Percentiles rank a stretch among this genome's conserved stretches.
Evolutionary conservation across 1,140 invertebrate genomes (phyloP).

Genomic region (Chrysoperla carnea): DNA sequence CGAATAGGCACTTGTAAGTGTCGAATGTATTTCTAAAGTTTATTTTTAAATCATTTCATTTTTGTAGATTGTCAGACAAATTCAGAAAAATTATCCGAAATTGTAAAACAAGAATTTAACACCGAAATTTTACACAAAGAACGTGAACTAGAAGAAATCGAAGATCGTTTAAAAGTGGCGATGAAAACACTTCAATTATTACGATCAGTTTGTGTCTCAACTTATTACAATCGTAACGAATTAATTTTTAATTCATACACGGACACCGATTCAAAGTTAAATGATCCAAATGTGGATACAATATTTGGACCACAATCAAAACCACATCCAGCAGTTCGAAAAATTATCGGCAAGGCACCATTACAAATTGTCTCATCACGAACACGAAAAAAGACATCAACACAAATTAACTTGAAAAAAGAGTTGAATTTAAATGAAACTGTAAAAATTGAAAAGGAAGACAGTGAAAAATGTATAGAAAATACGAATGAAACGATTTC

Average conservation of each 20-base stretch:
- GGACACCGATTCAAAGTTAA: conserved; percentile 15
- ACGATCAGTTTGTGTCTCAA: conserved; percentile 43
- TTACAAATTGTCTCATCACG: conserved; percentile 20
- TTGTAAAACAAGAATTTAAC: conserved; percentile 31
- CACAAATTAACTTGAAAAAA: conserved; percentile 16
- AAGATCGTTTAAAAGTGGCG: conserved; percentile 37
- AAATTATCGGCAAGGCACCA: conserved; percentile 38
- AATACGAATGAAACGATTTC: not conserved
- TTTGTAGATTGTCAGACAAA: too few relatives aligned
- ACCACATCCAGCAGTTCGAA: conserved; percentile 55
- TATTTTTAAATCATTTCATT: too few relatives aligned
- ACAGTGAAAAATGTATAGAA: conserved; percentile 1
- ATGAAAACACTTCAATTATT: conserved; percentile 49
- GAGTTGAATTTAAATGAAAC: conserved; percentile 1
- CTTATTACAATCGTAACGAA: conserved; percentile 49
- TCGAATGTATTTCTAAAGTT: too few relatives aligned
- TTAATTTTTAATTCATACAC: conserved; percentile 16
- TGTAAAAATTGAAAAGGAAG: not conserved
- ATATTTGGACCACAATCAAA: not conserved
- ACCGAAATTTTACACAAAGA: conserved; percentile 32
- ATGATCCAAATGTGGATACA: conserved; percentile 2
- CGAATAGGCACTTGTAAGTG: too few relatives aligned
- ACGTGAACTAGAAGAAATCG: conserved; percentile 32
- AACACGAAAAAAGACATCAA: conserved; percentile 23
- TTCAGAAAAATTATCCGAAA: conserved; percentile 17